phyloP scores from a whole-genome alignment of 2,113 vertebrate species.

The Boulengeromyrus knoepffleri region DNA sequence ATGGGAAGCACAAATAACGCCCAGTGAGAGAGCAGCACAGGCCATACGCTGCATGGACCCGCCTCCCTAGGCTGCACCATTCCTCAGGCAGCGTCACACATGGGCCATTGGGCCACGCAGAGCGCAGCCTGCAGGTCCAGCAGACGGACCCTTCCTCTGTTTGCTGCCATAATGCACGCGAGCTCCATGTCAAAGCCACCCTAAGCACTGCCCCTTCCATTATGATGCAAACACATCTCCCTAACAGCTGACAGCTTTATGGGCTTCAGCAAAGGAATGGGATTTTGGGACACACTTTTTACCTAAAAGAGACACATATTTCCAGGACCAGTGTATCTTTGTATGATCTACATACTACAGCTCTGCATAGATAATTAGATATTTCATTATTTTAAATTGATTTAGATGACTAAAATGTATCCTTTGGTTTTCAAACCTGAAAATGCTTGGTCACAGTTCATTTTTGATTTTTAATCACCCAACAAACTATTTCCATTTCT shows the following conservation, averaged over 20 bases:
- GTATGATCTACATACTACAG: background rate
- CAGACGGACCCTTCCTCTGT: background rate
- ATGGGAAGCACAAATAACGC: background rate
- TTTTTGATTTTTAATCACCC: slow-evolving; percentile 32
- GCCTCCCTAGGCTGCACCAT: background rate
- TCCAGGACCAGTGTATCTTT: background rate
- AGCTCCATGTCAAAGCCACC: background rate
- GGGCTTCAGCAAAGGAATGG: background rate
- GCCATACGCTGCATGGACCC: background rate
- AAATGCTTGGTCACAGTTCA: background rate
- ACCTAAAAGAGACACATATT: background rate
- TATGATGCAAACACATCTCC: background rate
- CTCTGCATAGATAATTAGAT: background rate
- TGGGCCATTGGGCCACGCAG: background rate
- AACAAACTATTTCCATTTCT: slow-evolving; percentile 25
- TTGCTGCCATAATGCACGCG: background rate
- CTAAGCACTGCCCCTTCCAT: background rate
- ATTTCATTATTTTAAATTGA: background rate
- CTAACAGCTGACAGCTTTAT: background rate
- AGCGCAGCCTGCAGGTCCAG: background rate
- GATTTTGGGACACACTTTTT: background rate
- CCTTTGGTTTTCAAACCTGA: background rate
- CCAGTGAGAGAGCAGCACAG: background rate
- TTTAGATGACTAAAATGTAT: background rate
- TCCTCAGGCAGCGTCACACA: background rate